A percentile compares a stretch with the other conserved stretches of the same genome.
phyloP scores from a whole-genome alignment of 2,113 vertebrate species.

The Ochotona princeps region DNA sequence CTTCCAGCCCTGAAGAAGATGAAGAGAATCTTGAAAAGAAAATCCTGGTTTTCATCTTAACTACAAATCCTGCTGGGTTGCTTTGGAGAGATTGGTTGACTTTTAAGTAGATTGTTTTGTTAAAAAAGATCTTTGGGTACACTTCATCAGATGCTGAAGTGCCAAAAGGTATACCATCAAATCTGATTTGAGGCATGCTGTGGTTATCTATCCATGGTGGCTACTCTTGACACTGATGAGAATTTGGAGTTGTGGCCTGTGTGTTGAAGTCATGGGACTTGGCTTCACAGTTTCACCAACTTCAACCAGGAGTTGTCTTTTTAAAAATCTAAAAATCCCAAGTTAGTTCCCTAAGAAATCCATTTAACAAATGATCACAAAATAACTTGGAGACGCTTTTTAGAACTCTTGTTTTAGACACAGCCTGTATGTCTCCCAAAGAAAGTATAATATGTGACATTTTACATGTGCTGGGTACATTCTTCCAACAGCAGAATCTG shows the following conservation, averaged over 20 bases:
- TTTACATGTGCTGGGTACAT: slow-evolving; percentile 15
- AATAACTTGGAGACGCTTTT: slow-evolving; percentile 15
- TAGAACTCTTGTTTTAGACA: slow-evolving; percentile 41
- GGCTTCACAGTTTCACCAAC: background rate
- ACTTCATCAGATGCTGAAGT: too few relatives aligned
- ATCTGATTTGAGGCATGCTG: background rate
- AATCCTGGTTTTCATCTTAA: background rate
- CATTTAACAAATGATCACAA: background rate
- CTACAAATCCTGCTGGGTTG: slow-evolving; percentile 4
- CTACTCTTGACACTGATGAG: background rate
- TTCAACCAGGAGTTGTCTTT: slow-evolving; percentile 5
- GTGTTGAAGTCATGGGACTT: background rate
- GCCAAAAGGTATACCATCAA: too few relatives aligned
- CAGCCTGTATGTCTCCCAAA: background rate
- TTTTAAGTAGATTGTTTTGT: background rate
- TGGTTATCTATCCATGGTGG: background rate
- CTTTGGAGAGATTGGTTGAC: background rate
- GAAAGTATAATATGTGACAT: background rate
- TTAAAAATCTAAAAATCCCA: background rate
- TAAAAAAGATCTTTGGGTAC: too few relatives aligned
- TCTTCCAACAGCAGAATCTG: slow-evolving; percentile 6
- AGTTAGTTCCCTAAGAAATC: slow-evolving; percentile 26
- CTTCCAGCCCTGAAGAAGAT: slow-evolving; percentile 1
- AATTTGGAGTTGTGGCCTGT: background rate
- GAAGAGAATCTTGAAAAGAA: background rate